phyloP scores from a whole-genome alignment of 2,797 vertebrate genomes.

The Buceros bicornis region DNA sequence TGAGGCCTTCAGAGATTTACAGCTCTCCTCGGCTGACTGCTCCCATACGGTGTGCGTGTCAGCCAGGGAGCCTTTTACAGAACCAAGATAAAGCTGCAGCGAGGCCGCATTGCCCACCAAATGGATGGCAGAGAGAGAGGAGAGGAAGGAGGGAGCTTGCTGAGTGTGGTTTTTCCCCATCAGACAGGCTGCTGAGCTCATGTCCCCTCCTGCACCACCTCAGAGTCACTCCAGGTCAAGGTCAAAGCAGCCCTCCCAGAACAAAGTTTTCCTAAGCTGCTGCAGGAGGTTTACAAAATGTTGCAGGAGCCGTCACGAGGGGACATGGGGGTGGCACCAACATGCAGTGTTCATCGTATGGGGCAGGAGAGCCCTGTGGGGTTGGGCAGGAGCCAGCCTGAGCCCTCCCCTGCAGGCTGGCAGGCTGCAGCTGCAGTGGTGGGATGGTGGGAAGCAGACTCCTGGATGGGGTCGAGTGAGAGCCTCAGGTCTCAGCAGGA shows the following conservation, averaged over 20 bases:
- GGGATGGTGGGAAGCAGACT: neutral
- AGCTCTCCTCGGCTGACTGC: slow-evolving; percentile 68
- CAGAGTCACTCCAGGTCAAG: slow-evolving; percentile 48
- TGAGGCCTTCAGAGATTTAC: slow-evolving; percentile 70
- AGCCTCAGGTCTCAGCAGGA: neutral
- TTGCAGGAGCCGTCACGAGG: neutral
- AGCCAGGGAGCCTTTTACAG: slow-evolving; percentile 65
- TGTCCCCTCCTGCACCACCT: slow-evolving; percentile 36
- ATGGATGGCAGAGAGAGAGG: slow-evolving; percentile 46
- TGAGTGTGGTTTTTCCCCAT: slow-evolving; percentile 2
- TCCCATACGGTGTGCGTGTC: slow-evolving; percentile 65
- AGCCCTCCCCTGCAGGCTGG: neutral
- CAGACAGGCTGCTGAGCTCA: slow-evolving; percentile 47
- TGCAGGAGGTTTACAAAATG: neutral
- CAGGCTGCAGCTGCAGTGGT: neutral
- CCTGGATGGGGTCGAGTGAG: neutral
- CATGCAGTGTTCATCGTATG: neutral
- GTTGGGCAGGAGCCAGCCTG: neutral
- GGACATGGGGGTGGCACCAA: neutral
- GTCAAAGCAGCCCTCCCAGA: neutral
- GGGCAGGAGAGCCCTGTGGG: neutral
- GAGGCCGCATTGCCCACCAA: slow-evolving; percentile 58
- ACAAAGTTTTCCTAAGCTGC: neutral
- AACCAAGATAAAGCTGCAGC: slow-evolving; percentile 65
- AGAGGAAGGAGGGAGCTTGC: slow-evolving; percentile 26